phyloP scores from a whole-genome alignment of 2,797 vertebrate genomes.

The Champsocephalus esox region DNA sequence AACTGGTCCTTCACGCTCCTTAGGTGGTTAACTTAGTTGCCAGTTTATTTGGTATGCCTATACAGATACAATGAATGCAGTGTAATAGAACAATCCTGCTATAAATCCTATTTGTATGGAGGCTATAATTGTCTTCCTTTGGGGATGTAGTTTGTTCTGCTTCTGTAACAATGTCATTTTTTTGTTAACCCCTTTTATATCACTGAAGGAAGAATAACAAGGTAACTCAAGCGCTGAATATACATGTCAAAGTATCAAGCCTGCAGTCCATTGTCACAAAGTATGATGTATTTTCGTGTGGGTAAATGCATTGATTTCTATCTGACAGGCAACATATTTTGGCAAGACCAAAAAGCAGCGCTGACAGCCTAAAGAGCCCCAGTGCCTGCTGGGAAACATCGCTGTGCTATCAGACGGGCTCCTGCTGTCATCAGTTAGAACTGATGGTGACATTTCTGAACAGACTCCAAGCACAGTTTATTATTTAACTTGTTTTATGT shows the following conservation, averaged over 20 bases:
- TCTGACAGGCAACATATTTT: neutral
- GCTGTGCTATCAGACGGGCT: slow-evolving; percentile 7
- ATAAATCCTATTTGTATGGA: neutral
- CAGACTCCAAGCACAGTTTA: neutral
- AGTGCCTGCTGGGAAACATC: slow-evolving; percentile 14
- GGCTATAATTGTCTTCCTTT: neutral
- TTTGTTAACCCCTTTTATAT: neutral
- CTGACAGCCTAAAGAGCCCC: neutral
- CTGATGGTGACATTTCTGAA: neutral
- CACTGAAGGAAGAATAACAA: neutral
- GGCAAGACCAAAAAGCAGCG: neutral
- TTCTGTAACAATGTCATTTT: neutral
- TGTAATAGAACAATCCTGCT: neutral
- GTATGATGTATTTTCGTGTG: neutral
- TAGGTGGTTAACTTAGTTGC: neutral
- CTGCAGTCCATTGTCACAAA: neutral
- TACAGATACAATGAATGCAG: neutral
- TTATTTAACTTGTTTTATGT: neutral
- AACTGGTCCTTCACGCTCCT: neutral
- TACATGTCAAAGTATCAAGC: neutral
- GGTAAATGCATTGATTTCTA: neutral
- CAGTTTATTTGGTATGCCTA: neutral
- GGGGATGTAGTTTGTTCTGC: neutral
- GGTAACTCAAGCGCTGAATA: neutral
- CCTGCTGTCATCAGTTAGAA: neutral